Base-by-base conservation (phyloP, 2,888 invertebrate species). In the Erebia ligea region DNA sequence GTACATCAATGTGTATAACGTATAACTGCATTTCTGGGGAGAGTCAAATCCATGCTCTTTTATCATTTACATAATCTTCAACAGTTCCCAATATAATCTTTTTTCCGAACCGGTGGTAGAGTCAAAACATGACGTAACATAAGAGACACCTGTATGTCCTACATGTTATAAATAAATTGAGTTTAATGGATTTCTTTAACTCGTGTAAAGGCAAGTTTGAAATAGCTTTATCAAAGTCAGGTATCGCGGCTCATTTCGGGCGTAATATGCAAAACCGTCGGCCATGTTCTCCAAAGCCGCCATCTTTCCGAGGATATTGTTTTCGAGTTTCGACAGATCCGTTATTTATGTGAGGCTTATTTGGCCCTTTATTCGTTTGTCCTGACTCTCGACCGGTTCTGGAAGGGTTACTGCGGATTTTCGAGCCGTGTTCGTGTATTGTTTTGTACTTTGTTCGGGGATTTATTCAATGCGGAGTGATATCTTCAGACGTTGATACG, bases 261-360 rank as follows among this genome's bases (percentile, higher is more conserved):
- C 61, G 54, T 62, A 69, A 76, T 83, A 86, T 85, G 86, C 84
- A 84, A 87, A 87, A 63, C 48, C 48, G 76, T 75, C 77, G 80
- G 82, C 84, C 84, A 84, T 84, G 76, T 83, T 80, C 77, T 13
- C 66, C 69, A 70, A 34, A 70, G 86, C 82, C 84, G 82, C 83
- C 86, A 85, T 85, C 82, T 88, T 89, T 86, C 84, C 78, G 81
- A 79, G 79, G 79, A 86, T 86, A 92, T 92, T 92, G 93, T 92
- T 92, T 91, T 86, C 89, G 85, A 81, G 82, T 86, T 88, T 87
- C 84, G 83, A 84, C 85, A 86, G 89, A 91, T 91, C 90, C 86
- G 85, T 86, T 92, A 90, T 92, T 92, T 92, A 91, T 91, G 89
- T 88, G 76, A 68, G 84, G 87, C 87, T 89, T 86, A 84, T 83